Base-by-base conservation (phyloP, 2,888 invertebrate species). In the Watsonalla cultraria region DNA sequence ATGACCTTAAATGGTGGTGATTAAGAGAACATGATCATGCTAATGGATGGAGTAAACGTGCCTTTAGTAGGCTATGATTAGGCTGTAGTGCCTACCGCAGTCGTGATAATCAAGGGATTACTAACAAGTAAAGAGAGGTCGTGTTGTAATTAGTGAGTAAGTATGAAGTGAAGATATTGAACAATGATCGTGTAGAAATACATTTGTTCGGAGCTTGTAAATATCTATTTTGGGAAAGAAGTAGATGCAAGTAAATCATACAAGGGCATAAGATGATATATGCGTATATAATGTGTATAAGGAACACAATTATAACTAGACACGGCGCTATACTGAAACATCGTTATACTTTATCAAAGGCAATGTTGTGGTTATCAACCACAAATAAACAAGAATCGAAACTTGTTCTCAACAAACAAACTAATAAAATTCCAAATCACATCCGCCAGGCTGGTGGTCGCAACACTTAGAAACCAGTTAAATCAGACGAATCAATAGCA, bases 21-120 rank as follows among this genome's bases (percentile, higher is more conserved):
- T 77, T 74, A 72, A 66, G 65, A 66, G 63, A 64, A 66, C 58
- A 63, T 57, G 64, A 63, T 53, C 56, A 54, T 68, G 74, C 64
- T 72, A 75, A 76, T 70, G 45, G 52, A 42, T 46, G 45, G 45
- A 64, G 59, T 61, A 61, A 73, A 69, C 52, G 61, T 57, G 53
- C 34, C 53, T 54, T 64, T 63, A 66, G 61, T 62, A 63, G 54
- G 47, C 55, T 58, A 65, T 65, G 57, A 70, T 72, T 65, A 65
- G 60, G 57, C 59, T 57, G 64, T 68, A 64, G 53, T 63, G 58
- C 66, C 69, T 65, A 65, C 64, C 64, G 54, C 61, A 65, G 53
- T 58, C 61, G 45, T 59, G 47, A 48, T 48, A 48, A 48, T 48
- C 47, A 35, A 24, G 14, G 13, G 37, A 37, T 37, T 37, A 48